Evolutionary conservation across 1,140 invertebrate species (phyloP).

Genomic region (Eupristina koningsbergeri): DNA sequence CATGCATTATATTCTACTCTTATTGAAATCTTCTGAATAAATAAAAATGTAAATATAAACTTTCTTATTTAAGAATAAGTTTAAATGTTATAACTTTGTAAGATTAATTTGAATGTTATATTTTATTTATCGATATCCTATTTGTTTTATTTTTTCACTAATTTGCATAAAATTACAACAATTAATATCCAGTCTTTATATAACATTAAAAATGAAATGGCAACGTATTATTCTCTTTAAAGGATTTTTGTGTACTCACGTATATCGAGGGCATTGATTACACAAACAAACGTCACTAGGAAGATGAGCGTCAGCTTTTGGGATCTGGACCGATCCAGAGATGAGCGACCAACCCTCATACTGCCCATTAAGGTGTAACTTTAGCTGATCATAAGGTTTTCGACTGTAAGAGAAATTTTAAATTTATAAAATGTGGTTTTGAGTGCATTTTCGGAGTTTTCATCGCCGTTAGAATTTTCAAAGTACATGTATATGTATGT

Average conservation of each 20-base stretch:
- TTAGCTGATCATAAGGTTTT: slow-evolving; percentile 64
- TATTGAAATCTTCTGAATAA: no score
- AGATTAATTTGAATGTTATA: no score
- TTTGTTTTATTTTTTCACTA: no score
- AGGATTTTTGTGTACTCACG: slow-evolving; percentile 59
- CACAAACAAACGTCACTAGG: slow-evolving; percentile 29
- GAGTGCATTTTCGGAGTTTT: background rate
- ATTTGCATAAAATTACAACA: no score
- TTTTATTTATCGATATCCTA: no score
- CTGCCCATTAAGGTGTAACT: slow-evolving; percentile 62
- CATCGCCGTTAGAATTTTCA: background rate
- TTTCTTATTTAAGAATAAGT: no score
- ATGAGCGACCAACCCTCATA: slow-evolving; percentile 66
- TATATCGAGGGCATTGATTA: slow-evolving; percentile 60
- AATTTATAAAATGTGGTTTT: background rate
- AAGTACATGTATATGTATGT: no score
- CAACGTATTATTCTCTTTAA: background rate
- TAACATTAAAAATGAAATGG: no score
- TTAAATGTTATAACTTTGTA: no score
- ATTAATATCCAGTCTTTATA: no score
- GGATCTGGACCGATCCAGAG: slow-evolving; percentile 61
- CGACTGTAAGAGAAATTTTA: slow-evolving; percentile 48
- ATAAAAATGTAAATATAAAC: no score
- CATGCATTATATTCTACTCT: no score
- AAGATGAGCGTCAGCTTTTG: slow-evolving; percentile 58